Evolutionary conservation across 53 echinoderm and acorn worm genomes (phyloP).

Genomic region (Apostichopus leukothele): DNA sequence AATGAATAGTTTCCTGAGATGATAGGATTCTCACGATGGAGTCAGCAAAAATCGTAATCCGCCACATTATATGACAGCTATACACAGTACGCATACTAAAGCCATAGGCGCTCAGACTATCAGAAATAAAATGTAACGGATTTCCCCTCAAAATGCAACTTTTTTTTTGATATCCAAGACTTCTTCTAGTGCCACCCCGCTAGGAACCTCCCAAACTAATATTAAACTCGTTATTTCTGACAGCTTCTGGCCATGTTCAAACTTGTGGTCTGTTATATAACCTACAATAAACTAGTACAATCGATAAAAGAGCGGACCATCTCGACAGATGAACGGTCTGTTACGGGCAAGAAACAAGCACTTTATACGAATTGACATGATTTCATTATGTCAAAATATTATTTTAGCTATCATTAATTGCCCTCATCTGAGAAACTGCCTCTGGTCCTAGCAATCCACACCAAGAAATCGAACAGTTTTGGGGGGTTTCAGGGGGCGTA

Average conservation of each 20-base stretch:
- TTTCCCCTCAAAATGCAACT: not conserved
- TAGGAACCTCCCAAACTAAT: constrained; percentile 14
- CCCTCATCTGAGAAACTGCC: constrained; percentile 4
- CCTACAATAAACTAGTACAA: constrained; percentile 11
- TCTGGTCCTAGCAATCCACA: constrained; percentile 20
- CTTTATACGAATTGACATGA: constrained; percentile 1
- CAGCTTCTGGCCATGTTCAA: not conserved
- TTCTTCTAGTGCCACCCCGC: not conserved
- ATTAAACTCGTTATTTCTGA: constrained; percentile 11
- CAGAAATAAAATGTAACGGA: not conserved
- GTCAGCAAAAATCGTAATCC: too few relatives aligned
- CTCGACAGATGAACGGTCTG: not conserved
- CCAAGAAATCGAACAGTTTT: constrained; percentile 34
- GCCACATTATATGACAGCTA: too few relatives aligned
- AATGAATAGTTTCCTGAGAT: too few relatives aligned
- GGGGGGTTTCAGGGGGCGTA: constrained; percentile 30
- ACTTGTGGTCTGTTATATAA: not conserved
- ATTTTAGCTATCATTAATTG: constrained; percentile 34
- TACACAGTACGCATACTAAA: not conserved
- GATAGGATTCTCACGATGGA: too few relatives aligned
- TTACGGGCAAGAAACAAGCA: not conserved
- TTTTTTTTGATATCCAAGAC: not conserved
- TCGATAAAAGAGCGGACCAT: not conserved
- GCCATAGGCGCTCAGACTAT: not conserved
- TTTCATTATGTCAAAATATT: constrained; percentile 37